Base-by-base conservation (phyloP, 2,888 invertebrate genomes). In the Candidula unifasciata region DNA sequence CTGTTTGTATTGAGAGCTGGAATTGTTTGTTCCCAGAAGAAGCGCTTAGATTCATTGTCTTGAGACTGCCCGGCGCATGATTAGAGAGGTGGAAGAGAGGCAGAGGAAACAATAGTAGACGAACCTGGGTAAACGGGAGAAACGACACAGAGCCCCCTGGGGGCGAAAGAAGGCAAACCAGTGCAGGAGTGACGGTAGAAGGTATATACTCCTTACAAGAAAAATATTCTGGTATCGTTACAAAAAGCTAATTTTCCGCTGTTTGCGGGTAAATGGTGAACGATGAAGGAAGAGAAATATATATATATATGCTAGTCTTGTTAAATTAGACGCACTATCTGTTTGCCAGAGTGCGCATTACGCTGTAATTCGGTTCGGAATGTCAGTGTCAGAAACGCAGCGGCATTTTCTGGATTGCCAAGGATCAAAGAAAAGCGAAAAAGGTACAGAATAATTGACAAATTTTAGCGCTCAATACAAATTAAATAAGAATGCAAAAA, bases 211-310 rank as follows among this genome's bases (percentile, higher is more conserved):
- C n/a, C 21, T 73, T 44, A 0, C 37, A 37, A 18, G 44, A 13
- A 6, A 52, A n/a, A n/a, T 27, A 44, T 73, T 44, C 44, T 44
- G 44, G 73, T n/a, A 44, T n/a, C 8, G 37, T 13, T 27, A 44
- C 73, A 73, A 73, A 73, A 44, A 73, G 27, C 44, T 73, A 10
- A 73, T 52, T 52, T 73, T 52, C 24, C 73, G 10, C n/a, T n/a
- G 24, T 5, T 73, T 3, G 73, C 16, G n/a, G 24, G n/a, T 73
- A 73, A 73, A 27, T 44, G 16, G 24, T 44, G 73, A 73, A 52
- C n/a, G 44, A 73, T 73, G 73, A 52, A n/a, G 73, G 27, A 44
- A 44, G n/a, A 73, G 44, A 73, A n/a, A 73, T 37, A n/a, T 73
- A 73, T 73, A 73, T 37, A n/a, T 73, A 73, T 73, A 10, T 52